Evolutionary conservation across 2,888 invertebrate species (phyloP), one percentile per base, ranked within the genome.

Genomic region (Microctonus hyperodae): DNA sequence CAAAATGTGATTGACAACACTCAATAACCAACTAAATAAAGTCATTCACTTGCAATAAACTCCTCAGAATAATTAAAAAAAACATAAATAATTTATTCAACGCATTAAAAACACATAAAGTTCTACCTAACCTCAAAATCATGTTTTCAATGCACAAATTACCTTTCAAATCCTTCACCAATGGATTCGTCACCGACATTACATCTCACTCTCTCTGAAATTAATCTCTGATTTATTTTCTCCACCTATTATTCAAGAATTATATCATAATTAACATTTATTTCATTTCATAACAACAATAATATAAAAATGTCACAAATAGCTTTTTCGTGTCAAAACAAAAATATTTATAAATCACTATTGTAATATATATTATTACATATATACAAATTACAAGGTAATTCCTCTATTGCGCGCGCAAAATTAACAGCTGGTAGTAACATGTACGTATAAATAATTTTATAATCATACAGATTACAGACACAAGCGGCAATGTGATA

Each of bases 151-250:
- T 6, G 16, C 20, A 44, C 16, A 6, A 44, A 44, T 16, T 83
- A 88, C 88, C 87, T 87, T 89, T 89, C 66, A 89, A 79, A 79
- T 88, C 87, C 80, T 87, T 88, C 71, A 89, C 81, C 69, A 88
- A 82, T 50, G 89, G 88, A 83, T 88, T 87, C 74, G 86, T 86
- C 69, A 88, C 87, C 74, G 88, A 87, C 88, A 89, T 88, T 50
- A 50, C 11, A 16, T 60, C 22, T 4, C 25, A 53, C 25, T 31
- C n/a, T n/a, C n/a, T n/a, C n/a, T n/a, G n/a, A n/a, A 25, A 33
- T 58, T 20, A 22, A 33, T 20, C 33, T 20, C 4, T 11, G 16
- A 0, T 56, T 7, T 5, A 20, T 16, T n/a, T 16, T 4, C n/a
- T 44, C 9, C 16, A 6, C 16, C 44, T 37, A 5, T 44, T 16